These are phyloP conservation scores for Pelosia muscerda DNA, from an alignment of 2,888 invertebrate genomes.

Conservation along the genomic window DNA sequence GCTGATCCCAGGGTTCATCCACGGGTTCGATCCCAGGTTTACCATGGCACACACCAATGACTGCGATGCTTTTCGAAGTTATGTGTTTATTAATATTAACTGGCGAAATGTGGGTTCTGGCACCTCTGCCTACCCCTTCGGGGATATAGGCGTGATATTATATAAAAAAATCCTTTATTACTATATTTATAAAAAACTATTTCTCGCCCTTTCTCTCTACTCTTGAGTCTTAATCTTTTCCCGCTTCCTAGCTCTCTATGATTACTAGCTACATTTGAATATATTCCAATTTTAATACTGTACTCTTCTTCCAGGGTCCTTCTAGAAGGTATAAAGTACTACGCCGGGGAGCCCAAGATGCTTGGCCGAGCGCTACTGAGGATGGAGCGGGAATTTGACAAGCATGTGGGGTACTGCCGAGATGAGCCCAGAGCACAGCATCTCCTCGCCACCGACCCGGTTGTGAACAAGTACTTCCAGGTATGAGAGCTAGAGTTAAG, in stretches of 20 bases:
- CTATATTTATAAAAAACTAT: neutral
- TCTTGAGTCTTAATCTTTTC: neutral
- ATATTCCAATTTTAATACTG: neutral
- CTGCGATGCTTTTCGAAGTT: too few species aligned
- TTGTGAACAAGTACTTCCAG: slow-evolving; percentile 93
- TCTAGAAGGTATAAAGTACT: slow-evolving; percentile 97
- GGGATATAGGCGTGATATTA: too few species aligned
- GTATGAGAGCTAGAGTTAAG: slow-evolving; percentile 75
- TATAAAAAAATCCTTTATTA: too few species aligned
- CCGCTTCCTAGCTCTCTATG: neutral
- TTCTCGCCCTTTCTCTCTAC: neutral
- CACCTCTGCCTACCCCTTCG: too few species aligned
- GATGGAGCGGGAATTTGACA: slow-evolving; percentile 97
- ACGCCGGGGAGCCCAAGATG: slow-evolving; percentile 95
- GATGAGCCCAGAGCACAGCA: slow-evolving; percentile 95
- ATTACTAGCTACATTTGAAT: neutral
- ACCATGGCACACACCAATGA: too few species aligned
- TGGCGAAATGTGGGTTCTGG: too few species aligned
- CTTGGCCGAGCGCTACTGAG: slow-evolving; percentile 96
- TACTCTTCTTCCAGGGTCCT: slow-evolving; percentile 88
- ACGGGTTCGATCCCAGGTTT: too few species aligned
- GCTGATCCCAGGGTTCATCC: too few species aligned
- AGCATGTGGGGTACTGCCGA: slow-evolving; percentile 96
- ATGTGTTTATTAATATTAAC: too few species aligned
- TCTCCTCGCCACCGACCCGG: slow-evolving; percentile 90